phyloP scores from a whole-genome alignment of 2,888 invertebrate species.

The Drosophila diplacantha region DNA sequence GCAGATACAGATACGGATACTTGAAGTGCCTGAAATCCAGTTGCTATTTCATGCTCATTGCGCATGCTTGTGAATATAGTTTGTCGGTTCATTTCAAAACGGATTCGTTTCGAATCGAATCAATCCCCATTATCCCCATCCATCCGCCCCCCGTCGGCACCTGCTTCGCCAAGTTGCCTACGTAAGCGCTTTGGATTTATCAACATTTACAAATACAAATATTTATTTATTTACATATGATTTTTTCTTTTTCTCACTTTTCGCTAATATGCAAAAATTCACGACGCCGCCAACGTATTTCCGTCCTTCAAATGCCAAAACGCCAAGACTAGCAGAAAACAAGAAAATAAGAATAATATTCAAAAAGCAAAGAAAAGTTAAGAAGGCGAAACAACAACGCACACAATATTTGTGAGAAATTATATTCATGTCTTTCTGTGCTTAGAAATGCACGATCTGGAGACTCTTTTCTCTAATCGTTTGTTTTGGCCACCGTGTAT shows the following conservation, averaged over 20 bases:
- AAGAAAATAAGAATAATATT: conserved; percentile 15
- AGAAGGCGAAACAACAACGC: conserved; percentile 19
- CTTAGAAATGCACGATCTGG: conserved; percentile 55
- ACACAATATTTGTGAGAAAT: conserved; percentile 26
- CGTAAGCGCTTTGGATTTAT: conserved; percentile 59
- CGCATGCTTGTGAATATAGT: conserved; percentile 28
- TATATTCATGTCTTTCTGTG: conserved; percentile 41
- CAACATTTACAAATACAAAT: conserved; percentile 24
- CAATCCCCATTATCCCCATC: neutral
- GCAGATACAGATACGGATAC: neutral
- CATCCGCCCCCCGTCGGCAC: conserved; percentile 4
- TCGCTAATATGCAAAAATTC: conserved; percentile 63
- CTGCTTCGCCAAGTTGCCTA: conserved; percentile 35
- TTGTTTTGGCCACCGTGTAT: conserved; percentile 39
- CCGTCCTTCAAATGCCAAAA: conserved; percentile 67
- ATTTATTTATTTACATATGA: conserved; percentile 11
- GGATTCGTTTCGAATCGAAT: conserved; percentile 10
- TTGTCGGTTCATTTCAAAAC: conserved; percentile 14
- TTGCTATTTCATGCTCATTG: conserved; percentile 23
- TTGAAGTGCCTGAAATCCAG: conserved; percentile 9
- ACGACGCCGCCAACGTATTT: conserved; percentile 56
- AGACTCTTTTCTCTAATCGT: conserved; percentile 40
- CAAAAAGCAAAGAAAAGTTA: conserved; percentile 4
- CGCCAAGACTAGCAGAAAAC: conserved; percentile 39
- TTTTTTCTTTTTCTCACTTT: conserved; percentile 48